These are phyloP conservation scores for Lasioglossum calceatum DNA, from an alignment of 2,888 invertebrate species.

Conservation along the genomic window DNA sequence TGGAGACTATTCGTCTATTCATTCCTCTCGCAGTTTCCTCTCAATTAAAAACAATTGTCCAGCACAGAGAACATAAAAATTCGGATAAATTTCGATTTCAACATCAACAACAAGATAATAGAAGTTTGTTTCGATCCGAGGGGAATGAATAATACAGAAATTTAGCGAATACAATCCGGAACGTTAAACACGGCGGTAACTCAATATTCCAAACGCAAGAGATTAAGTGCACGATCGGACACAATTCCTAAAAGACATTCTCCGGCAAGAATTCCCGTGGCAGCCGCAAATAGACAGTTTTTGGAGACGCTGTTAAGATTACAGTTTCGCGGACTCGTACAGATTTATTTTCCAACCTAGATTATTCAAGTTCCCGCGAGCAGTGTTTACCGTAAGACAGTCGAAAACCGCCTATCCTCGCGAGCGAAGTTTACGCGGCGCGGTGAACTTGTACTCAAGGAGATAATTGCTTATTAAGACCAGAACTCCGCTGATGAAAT, in stretches of 20 bases:
- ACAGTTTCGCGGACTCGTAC: neutral
- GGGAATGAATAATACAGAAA: neutral
- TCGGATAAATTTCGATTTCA: neutral
- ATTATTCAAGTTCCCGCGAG: constrained; percentile 8
- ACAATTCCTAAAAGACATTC: neutral
- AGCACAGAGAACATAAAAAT: no score
- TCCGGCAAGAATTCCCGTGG: neutral
- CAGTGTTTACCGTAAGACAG: constrained; percentile 16
- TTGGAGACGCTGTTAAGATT: neutral
- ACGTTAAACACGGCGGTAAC: neutral
- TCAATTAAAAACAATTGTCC: no score
- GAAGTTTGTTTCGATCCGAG: neutral
- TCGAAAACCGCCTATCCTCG: constrained; percentile 7
- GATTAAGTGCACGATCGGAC: neutral
- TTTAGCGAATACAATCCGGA: neutral
- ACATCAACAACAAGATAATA: neutral
- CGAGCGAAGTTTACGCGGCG: constrained; percentile 43
- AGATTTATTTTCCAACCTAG: neutral
- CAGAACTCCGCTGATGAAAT: constrained; percentile 51
- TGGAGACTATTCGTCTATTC: neutral
- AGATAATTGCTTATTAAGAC: constrained; percentile 58
- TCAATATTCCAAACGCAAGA: no score
- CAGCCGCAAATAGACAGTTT: neutral
- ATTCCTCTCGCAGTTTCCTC: neutral
- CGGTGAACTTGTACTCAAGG: constrained; percentile 51